A percentile compares a stretch with the other conserved stretches of the same genome.
phyloP scores from a whole-genome alignment of 2,888 invertebrate species.

The Xestoiulus laeticollis region DNA sequence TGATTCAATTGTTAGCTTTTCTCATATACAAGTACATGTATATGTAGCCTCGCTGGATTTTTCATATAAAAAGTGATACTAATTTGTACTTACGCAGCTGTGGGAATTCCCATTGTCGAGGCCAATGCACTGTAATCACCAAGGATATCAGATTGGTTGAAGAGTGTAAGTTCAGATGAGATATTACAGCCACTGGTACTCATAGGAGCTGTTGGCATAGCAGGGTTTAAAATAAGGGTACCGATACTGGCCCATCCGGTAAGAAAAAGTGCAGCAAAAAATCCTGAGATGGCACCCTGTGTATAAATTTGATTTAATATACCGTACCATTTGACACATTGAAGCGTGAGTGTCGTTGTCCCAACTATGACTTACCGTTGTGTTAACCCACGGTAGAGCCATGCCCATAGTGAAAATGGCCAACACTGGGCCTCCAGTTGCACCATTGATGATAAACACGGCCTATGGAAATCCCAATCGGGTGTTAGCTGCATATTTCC shows the following conservation, averaged over 20 bases:
- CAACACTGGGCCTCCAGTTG: slow-evolving; percentile 15
- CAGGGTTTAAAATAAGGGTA: background rate
- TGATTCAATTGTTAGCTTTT: no score
- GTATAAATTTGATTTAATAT: background rate
- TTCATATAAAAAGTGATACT: no score
- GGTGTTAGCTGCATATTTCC: no score
- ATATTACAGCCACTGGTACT: slow-evolving; percentile 31
- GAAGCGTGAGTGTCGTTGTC: no score
- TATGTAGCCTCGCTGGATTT: no score
- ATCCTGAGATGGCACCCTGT: slow-evolving; percentile 36
- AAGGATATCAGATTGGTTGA: background rate
- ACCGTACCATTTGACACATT: no score
- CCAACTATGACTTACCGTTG: slow-evolving; percentile 23
- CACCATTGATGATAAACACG: slow-evolving; percentile 42
- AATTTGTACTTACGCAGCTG: background rate
- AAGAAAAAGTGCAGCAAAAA: slow-evolving; percentile 1
- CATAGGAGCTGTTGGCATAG: slow-evolving; percentile 6
- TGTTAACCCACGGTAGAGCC: slow-evolving; percentile 50
- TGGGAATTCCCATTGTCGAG: background rate
- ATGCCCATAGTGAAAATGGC: slow-evolving; percentile 50
- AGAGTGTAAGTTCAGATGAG: background rate
- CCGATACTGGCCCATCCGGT: slow-evolving; percentile 50
- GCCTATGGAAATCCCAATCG: background rate
- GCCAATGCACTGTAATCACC: background rate
- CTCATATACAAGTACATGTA: no score